A percentile compares a stretch with the other conserved stretches of the same genome.
Evolutionary conservation across 2,888 invertebrate species (phyloP).

Genomic region (Leptura quadrifasciata): DNA sequence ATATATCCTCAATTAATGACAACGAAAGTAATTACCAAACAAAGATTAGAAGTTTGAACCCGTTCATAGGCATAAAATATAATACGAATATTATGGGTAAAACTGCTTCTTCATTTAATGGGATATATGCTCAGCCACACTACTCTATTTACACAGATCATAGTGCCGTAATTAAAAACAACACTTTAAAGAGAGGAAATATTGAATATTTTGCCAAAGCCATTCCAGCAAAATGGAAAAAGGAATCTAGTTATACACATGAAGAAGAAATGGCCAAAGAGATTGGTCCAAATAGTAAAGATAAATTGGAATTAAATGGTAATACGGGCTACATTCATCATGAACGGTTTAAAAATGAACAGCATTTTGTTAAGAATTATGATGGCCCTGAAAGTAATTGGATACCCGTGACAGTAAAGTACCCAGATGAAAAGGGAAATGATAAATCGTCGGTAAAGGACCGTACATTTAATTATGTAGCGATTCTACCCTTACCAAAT

Average conservation of each 20-base stretch:
- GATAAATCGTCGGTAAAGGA: background rate
- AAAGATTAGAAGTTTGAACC: too few species aligned
- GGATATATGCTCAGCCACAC: background rate
- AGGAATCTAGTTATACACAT: background rate
- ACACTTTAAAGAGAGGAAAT: background rate
- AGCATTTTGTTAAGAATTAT: background rate
- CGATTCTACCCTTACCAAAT: background rate
- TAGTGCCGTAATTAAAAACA: background rate
- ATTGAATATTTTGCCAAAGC: background rate
- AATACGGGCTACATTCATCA: background rate
- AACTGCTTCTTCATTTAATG: background rate
- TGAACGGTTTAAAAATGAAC: background rate
- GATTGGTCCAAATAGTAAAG: background rate
- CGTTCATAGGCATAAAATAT: too few species aligned
- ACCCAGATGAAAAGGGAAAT: background rate
- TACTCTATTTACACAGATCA: background rate
- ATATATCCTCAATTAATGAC: background rate
- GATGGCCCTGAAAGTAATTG: background rate
- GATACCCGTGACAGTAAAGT: background rate
- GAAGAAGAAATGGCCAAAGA: background rate
- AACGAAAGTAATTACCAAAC: background rate
- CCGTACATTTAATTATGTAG: background rate
- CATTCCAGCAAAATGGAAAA: background rate
- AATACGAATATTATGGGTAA: background rate
- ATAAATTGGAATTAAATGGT: background rate